These are phyloP conservation scores for Leptodirus hochenwartii DNA, from an alignment of 2,888 invertebrate species.

Conservation along the genomic window DNA sequence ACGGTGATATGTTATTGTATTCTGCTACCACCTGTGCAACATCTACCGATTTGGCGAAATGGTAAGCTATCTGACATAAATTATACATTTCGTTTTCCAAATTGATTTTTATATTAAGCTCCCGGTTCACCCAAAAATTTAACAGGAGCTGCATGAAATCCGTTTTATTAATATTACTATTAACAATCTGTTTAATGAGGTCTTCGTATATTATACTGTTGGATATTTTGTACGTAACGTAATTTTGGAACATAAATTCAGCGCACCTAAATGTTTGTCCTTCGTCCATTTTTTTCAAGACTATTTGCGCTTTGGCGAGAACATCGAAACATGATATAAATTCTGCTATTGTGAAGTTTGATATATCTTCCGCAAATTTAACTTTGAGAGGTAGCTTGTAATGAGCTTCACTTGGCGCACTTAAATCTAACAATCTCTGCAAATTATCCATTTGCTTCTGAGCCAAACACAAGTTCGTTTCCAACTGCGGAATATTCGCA, in stretches of 20 bases:
- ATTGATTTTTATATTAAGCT: slow-evolving; percentile 27
- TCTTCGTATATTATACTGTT: slow-evolving; percentile 16
- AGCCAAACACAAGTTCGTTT: slow-evolving; percentile 23
- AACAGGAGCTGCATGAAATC: slow-evolving; percentile 55
- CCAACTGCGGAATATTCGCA: slow-evolving; percentile 14
- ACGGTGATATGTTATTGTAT: slow-evolving; percentile 52
- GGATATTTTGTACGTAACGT: slow-evolving; percentile 17
- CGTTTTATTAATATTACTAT: slow-evolving; percentile 35
- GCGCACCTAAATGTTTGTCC: slow-evolving; percentile 25
- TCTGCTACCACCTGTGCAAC: slow-evolving; percentile 38
- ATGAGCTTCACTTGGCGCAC: slow-evolving; percentile 24
- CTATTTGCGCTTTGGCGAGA: slow-evolving; percentile 17
- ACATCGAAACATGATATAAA: slow-evolving; percentile 35
- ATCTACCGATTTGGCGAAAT: slow-evolving; percentile 43
- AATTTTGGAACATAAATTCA: slow-evolving; percentile 21
- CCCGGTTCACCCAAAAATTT: slow-evolving; percentile 49
- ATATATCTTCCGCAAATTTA: slow-evolving; percentile 3
- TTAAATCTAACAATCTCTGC: slow-evolving; percentile 41
- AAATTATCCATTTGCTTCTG: slow-evolving; percentile 41
- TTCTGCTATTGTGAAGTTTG: slow-evolving; percentile 31
- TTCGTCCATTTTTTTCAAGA: slow-evolving; percentile 23
- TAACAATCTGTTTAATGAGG: slow-evolving; percentile 16
- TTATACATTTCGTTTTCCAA: slow-evolving; percentile 45
- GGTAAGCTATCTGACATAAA: slow-evolving; percentile 43
- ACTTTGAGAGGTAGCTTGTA: slow-evolving; percentile 4